Conservation (phyloP, 2,888 invertebrate species). For the Tineola bisselliella region DNA sequence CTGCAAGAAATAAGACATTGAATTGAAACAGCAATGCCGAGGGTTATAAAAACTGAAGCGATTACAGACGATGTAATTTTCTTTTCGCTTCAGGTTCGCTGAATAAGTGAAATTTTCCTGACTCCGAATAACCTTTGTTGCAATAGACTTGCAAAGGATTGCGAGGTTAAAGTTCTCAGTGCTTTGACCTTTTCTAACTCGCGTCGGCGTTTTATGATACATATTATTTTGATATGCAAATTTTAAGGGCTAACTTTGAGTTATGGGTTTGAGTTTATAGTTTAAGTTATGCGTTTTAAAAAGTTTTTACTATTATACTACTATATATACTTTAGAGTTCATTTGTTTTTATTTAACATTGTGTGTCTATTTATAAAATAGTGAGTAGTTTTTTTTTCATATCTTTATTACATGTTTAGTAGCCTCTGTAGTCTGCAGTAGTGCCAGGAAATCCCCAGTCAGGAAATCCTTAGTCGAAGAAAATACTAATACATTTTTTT, state of each 20-base stretch:
- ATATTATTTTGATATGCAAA: neutral
- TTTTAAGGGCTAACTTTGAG: neutral
- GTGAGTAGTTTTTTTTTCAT: no score
- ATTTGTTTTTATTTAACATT: no score
- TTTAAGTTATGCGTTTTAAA: no score
- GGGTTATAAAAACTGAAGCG: neutral
- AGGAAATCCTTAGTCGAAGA: no score
- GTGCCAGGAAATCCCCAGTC: no score
- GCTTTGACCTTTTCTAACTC: conserved; percentile 8
- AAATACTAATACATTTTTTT: no score
- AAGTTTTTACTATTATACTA: no score
- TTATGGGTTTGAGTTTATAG: neutral
- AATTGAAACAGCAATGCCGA: neutral
- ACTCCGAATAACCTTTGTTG: conserved; percentile 5
- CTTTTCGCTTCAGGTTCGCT: conserved; percentile 3
- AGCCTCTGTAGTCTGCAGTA: no score
- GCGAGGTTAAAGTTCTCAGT: conserved; percentile 3
- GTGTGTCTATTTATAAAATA: no score
- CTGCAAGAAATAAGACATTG: neutral
- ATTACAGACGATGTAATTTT: conserved; percentile 5
- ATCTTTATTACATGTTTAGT: no score
- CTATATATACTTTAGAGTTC: no score
- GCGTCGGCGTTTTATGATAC: neutral
- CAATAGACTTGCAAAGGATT: neutral
- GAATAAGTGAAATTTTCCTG: conserved; percentile 4